phyloP scores from a whole-genome alignment of 2,797 vertebrate genomes.

The Pseudotriccus pelzelni region DNA sequence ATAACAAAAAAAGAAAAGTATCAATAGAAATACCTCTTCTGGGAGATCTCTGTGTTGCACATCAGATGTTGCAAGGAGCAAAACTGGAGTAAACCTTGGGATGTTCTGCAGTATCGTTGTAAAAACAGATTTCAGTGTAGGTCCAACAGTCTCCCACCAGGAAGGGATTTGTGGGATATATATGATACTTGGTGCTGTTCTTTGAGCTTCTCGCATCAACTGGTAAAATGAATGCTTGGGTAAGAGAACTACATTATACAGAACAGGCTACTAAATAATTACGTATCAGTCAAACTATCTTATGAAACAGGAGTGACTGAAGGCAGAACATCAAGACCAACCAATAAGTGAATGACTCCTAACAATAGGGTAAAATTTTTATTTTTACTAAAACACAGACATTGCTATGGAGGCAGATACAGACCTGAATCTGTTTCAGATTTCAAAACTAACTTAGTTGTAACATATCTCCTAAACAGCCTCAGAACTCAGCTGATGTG shows the following conservation, averaged over 20 bases:
- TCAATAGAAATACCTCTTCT: conserved; percentile 78
- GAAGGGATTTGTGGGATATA: conserved; percentile 90
- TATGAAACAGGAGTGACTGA: neutral
- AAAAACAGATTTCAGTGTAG: conserved; percentile 87
- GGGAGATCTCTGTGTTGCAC: conserved; percentile 78
- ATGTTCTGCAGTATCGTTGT: conserved; percentile 87
- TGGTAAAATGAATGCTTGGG: conserved; percentile 52
- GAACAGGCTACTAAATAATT: neutral
- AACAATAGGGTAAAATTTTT: neutral
- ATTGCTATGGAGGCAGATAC: neutral
- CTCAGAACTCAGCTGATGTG: neutral
- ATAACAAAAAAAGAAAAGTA: neutral
- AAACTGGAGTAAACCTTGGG: conserved; percentile 89
- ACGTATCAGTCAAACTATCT: neutral
- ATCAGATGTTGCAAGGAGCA: conserved; percentile 90
- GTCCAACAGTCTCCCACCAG: conserved; percentile 92
- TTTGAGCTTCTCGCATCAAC: conserved; percentile 90
- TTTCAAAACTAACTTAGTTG: neutral
- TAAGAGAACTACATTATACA: neutral
- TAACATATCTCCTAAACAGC: neutral
- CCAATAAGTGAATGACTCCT: neutral
- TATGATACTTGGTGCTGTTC: conserved; percentile 89
- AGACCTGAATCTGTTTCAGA: neutral
- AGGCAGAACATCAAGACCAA: neutral
- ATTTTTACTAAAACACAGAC: neutral